Evolutionary conservation across 2,888 invertebrate species (phyloP).

Genomic region (Tiphia femorata): DNA sequence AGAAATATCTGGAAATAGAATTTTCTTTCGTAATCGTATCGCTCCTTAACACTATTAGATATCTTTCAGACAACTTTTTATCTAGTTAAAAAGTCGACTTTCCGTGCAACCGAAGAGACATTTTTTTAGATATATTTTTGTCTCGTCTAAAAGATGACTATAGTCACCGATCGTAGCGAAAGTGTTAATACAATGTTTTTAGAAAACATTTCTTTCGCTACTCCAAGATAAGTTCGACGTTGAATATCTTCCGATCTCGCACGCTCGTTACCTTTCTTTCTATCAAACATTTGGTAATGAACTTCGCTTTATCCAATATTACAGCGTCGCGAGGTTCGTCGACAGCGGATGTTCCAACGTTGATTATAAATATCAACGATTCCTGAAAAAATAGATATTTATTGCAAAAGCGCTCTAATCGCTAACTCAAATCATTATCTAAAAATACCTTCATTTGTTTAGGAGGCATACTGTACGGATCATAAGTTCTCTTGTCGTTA

Average conservation of each 20-base stretch:
- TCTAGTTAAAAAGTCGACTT: too few relatives aligned
- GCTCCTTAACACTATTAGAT: neutral
- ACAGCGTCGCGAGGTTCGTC: constrained; percentile 17
- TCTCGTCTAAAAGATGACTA: too few relatives aligned
- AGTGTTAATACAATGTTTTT: too few relatives aligned
- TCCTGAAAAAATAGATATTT: constrained; percentile 30
- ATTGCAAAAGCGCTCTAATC: constrained; percentile 5
- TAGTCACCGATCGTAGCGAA: too few relatives aligned
- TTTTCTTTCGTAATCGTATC: neutral
- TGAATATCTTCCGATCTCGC: too few relatives aligned
- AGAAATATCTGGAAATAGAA: constrained; percentile 46
- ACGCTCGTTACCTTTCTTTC: constrained; percentile 40
- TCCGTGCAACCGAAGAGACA: too few relatives aligned
- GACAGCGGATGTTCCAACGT: constrained; percentile 33
- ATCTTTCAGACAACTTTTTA: constrained; percentile 5
- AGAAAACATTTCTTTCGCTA: too few relatives aligned
- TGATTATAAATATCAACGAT: constrained; percentile 37
- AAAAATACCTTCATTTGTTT: neutral
- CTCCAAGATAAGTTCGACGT: too few relatives aligned
- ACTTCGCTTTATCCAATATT: constrained; percentile 47
- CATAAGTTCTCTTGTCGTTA: too few relatives aligned
- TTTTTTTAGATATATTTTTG: too few relatives aligned
- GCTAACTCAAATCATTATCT: constrained; percentile 8
- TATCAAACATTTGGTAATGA: constrained; percentile 29
- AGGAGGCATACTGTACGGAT: neutral